Evolutionary conservation across 2,888 invertebrate genomes (phyloP), one percentile per base, ranked within the genome.

Genomic region (Listrodromus nycthemerus): DNA sequence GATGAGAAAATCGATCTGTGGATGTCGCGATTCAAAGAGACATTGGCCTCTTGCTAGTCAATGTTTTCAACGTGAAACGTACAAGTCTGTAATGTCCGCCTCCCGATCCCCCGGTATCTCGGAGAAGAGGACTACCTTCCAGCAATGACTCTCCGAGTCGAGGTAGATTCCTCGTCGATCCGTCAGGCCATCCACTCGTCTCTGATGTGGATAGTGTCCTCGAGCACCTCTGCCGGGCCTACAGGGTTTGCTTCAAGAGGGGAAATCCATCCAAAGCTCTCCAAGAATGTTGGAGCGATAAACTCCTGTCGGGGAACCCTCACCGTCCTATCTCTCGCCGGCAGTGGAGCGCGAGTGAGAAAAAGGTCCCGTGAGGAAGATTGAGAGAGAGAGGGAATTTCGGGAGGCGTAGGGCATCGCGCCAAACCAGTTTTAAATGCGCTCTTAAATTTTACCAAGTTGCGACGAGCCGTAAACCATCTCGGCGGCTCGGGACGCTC

Each of bases 391-490:
- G 19, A 7, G 67, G 48, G 88, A 88, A 89, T 91, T 90, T 89
- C 87, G 88, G 88, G 90, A 91, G 90, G 90, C 90, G 89, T 88
- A 92, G 92, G 93, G 93, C 93, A 93, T 91, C 91, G 91, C 92
- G 93, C 93, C 93, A 93, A 93, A 93, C 93, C 92, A 92, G 93
- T 92, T 93, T 93, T 92, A 93, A 93, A 93, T 93, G 93, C 92
- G 92, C 92, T 92, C 93, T 92, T 93, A 93, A 93, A 93, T 93
- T 92, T 92, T 90, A 89, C 90, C 90, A 91, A 91, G 90, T 91
- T 91, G 91, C 92, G 90, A 91, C 92, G 92, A 91, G 91, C 91
- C 91, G 93, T 93, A 93, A 93, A 93, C 91, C 91, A 93, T 92
- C 92, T 91, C 91, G 89, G 89, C 90, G 89, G 90, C 90, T 90